phyloP scores from a whole-genome alignment of 2,113 vertebrate genomes.

The Diglossa brunneiventris region DNA sequence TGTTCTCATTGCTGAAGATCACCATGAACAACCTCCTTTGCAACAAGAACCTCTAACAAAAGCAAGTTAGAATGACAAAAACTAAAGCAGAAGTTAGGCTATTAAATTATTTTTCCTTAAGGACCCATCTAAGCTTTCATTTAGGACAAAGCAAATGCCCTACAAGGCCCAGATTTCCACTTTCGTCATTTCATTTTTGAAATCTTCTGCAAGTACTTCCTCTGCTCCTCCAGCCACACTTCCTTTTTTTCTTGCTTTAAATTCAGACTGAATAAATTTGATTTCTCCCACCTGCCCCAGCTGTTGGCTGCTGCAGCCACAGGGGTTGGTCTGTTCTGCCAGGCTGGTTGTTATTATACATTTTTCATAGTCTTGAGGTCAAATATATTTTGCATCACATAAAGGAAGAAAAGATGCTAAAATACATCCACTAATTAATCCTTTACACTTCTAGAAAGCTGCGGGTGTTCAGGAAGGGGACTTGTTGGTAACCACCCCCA shows the following conservation, averaged over 20 bases:
- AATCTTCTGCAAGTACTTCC: background rate
- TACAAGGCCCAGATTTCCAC: background rate
- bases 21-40: background rate
- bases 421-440: background rate
- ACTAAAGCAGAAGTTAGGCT: background rate
- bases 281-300: background rate
- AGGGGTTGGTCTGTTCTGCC: background rate
- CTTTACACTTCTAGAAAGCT: background rate
- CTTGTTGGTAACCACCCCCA: background rate
- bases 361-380: background rate
- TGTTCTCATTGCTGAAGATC: background rate
- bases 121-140: background rate
- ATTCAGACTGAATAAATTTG: background rate
- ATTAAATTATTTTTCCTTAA: background rate
- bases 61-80: background rate
- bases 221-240: background rate
- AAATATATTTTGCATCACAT: background rate
- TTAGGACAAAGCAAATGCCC: background rate
- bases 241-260: background rate
- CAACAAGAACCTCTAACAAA: background rate
- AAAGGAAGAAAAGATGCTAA: background rate
- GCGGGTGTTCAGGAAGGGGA: background rate
- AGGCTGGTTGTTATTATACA: accelerated
- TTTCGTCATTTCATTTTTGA: accelerated
- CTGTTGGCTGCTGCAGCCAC: background rate